phyloP scores from a whole-genome alignment of 2,888 invertebrate species.

The Heliconius charithonia region DNA sequence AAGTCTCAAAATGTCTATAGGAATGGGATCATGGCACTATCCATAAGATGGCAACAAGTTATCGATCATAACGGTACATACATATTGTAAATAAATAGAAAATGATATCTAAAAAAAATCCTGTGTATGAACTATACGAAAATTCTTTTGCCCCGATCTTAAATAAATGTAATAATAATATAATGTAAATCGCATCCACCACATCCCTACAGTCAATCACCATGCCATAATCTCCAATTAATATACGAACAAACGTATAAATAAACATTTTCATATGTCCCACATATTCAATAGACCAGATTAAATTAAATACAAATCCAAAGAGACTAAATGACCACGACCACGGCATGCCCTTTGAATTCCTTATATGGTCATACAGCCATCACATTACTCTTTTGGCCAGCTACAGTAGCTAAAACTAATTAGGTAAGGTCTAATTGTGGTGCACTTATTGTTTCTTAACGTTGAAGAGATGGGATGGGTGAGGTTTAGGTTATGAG shows the following conservation, averaged over 20 bases:
- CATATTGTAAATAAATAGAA: too few relatives aligned
- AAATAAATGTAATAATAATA: too few relatives aligned
- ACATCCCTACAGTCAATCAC: background rate
- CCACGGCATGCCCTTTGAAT: slow-evolving; percentile 35
- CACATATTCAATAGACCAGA: slow-evolving; percentile 26
- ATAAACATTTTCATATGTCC: slow-evolving; percentile 11
- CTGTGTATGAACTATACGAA: too few relatives aligned
- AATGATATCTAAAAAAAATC: too few relatives aligned
- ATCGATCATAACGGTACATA: too few relatives aligned
- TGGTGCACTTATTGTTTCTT: slow-evolving; percentile 54
- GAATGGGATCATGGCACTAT: too few relatives aligned
- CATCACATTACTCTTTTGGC: slow-evolving; percentile 40
- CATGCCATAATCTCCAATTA: background rate
- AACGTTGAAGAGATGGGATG: slow-evolving; percentile 44
- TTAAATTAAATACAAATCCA: slow-evolving; percentile 17
- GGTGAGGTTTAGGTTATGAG: slow-evolving; percentile 35
- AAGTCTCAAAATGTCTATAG: too few relatives aligned
- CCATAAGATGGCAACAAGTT: too few relatives aligned
- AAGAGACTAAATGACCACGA: slow-evolving; percentile 24
- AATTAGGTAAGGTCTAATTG: slow-evolving; percentile 55
- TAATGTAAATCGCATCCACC: too few relatives aligned
- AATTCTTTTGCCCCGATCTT: too few relatives aligned
- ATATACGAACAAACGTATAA: background rate
- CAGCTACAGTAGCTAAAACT: slow-evolving; percentile 49
- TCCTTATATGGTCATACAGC: slow-evolving; percentile 36